Evolutionary conservation across 1,140 invertebrate genomes (phyloP), one percentile per base, ranked within the genome.

Genomic region (Campoletis sonorensis): DNA sequence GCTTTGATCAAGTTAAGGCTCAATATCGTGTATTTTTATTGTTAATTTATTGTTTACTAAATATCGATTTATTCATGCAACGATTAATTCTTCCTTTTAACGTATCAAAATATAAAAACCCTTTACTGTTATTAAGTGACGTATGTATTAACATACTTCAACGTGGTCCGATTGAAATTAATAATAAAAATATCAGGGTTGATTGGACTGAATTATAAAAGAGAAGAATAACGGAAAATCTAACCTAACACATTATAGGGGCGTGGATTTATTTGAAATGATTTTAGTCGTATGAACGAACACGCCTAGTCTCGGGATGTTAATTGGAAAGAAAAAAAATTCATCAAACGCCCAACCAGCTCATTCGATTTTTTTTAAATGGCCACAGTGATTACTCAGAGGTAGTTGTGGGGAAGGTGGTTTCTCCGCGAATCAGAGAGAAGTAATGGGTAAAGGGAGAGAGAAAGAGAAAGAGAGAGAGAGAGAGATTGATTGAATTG

Each of bases 271-370:
- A 54, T 16, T 10, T 16, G 37, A 40, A 23, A 49, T 15, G 23
- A 72, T 49, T 23, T 2, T 16, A 26, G 21, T 72, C 13, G 70
- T 8, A 49, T 15, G 37, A 40, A 21, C 40, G 26, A 49, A 72
- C 21, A 23, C 21, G 61, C n/a, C 23, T 64, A 30, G n/a, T 37
- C 45, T 26, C 21, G 40, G 49, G 70, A 37, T 70, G 30, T 37
- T 40, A 70, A 70, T 70, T 10, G n/a, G 33, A 70, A 70, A 68
- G 49, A 72, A 72, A 72, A 68, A 72, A 72, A 72, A 72, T 72
- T 72, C 18, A 72, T 72, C 70, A 49, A 72, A 49, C 70, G 37
- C 2, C 10, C 70, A 49, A 23, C 21, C n/a, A 72, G 37, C 21
- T 72, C 70, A 72, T 72, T 72, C 21, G 68, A 70, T 72, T 49